Conservation (phyloP, 2,888 invertebrate genomes). For the Frankliniella intonsa region DNA sequence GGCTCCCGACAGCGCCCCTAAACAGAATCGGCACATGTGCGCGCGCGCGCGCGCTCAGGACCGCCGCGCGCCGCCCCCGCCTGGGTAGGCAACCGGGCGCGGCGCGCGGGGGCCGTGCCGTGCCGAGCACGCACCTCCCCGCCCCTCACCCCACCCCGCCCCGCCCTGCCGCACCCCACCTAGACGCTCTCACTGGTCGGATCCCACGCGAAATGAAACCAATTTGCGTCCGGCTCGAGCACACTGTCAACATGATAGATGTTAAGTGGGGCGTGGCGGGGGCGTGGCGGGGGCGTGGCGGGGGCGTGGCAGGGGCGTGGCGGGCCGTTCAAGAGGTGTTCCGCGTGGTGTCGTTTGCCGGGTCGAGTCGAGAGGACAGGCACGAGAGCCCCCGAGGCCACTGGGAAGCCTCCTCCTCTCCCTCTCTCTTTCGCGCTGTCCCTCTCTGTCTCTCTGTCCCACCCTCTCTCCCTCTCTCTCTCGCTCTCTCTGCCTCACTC, state of each 20-base stretch:
- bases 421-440: neutral
- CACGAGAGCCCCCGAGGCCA: constrained; percentile 7
- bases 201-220: constrained; percentile 11
- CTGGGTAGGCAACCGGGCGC: no score
- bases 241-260: constrained; percentile 25
- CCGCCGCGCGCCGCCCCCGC: no score
- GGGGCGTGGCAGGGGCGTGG: neutral
- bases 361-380: neutral
- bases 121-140: neutral
- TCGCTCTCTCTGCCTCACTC: neutral
- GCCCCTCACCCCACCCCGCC: neutral
- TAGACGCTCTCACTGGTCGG: neutral
- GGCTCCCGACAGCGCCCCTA: no score
- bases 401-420: neutral
- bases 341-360: constrained; percentile 7
- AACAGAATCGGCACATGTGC: no score
- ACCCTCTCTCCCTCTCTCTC: neutral
- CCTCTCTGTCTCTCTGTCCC: neutral
- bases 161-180: neutral
- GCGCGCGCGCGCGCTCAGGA: no score
- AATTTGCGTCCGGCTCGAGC: constrained; percentile 15
- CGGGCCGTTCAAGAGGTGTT: neutral
- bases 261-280: constrained; percentile 16
- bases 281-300: constrained; percentile 5
- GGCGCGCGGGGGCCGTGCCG: no score